Evolutionary conservation across 1,140 invertebrate genomes (phyloP).

Genomic region (Bombyx mori): DNA sequence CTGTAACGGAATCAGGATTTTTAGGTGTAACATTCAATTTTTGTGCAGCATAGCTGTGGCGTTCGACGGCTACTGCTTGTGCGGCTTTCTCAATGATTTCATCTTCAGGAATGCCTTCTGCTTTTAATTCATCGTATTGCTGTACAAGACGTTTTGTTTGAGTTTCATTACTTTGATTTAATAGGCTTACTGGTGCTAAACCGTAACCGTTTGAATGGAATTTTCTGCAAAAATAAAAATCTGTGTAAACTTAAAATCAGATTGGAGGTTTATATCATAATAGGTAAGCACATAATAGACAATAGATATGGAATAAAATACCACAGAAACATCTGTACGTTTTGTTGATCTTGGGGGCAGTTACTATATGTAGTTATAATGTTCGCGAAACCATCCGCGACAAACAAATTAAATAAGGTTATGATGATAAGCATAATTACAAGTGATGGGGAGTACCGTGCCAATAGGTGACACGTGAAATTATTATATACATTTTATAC

Average conservation of each 20-base stretch:
- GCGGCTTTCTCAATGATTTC: constrained; percentile 57
- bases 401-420: too few species aligned
- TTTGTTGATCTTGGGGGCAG: too few species aligned
- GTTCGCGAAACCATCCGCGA: too few species aligned
- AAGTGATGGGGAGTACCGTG: too few species aligned
- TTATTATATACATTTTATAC: too few species aligned
- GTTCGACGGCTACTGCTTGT: constrained; percentile 24
- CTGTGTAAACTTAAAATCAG: neutral
- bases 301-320: too few species aligned
- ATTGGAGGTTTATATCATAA: neutral
- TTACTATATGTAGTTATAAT: too few species aligned
- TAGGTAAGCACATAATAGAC: neutral
- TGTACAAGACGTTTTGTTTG: constrained; percentile 74
- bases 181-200: constrained; percentile 67
- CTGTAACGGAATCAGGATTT: constrained; percentile 34
- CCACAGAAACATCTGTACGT: too few species aligned
- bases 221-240: constrained; percentile 66
- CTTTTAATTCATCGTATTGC: constrained; percentile 71
- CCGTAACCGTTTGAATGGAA: constrained; percentile 73
- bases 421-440: too few species aligned
- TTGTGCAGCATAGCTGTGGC: constrained; percentile 21
- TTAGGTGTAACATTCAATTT: constrained; percentile 11
- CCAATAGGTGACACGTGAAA: too few species aligned
- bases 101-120: constrained; percentile 63
- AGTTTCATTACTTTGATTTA: constrained; percentile 59